Base-by-base conservation (phyloP, 2,888 invertebrate species). In the Andrena bucephala region DNA sequence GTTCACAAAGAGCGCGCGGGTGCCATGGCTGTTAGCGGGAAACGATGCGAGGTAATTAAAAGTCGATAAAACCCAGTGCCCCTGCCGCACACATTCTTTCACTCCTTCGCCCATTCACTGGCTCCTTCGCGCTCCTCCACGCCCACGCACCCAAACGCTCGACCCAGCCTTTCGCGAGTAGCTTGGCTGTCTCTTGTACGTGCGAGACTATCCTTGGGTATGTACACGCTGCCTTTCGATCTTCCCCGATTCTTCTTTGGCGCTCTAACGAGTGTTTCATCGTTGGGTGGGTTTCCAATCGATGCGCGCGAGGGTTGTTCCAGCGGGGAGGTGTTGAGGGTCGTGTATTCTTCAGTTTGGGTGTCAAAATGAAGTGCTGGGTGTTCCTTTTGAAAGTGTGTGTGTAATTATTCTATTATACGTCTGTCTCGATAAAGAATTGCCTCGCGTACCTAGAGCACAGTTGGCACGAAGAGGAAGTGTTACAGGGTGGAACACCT, bases 31-130 rank as follows among this genome's bases (percentile, higher is more conserved):
- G 84, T 90, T 89, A 75, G 87, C 86, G 88, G 86, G 84, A 91
- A 91, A 86, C 91, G 91, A 90, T 89, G 90, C 90, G 88, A 88
- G 90, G 90, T 92, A 93, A 93, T 92, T 93, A 92, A 93, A 93
- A 93, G 90, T 93, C 93, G 92, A 93, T 93, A 91, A 89, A 91
- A 91, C 90, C 91, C 81, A 91, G 85, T 92, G 90, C 89, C 91
- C 57, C 90, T 86, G 87, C 85, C 91, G 83, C 79, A 77, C 74
- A 81, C 75, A 68, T 83, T 83, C 80, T 81, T 80, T 76, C 50
- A 36, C 59, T 72, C 60, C 42, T 74, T 75, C 63, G 71, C 57
- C 52, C 75, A 60, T 78, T 81, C 76, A 65, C 60, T 20, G 29
- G 29, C 59, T 70, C 50, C 80, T 75, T 74, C 70, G 74, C 67